phyloP scores from a whole-genome alignment of 2,888 invertebrate species.

The Troglohyphantes excavatus region DNA sequence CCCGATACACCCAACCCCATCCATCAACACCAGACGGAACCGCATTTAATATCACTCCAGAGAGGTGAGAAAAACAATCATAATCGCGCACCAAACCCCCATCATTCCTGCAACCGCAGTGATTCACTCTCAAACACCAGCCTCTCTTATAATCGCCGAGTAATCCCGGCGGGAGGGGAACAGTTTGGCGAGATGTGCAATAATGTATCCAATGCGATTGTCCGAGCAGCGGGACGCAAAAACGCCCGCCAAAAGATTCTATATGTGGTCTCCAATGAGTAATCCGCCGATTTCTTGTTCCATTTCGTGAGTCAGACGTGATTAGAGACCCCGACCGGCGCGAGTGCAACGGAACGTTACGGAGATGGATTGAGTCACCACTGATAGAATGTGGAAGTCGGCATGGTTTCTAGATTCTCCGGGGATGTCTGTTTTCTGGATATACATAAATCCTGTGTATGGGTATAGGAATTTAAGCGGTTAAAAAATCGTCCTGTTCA shows the following conservation, averaged over 20 bases:
- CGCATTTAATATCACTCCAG: conserved; percentile 32
- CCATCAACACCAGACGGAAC: background rate
- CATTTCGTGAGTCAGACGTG: conserved; percentile 12
- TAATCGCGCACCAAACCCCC: conserved; percentile 16
- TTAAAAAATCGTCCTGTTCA: too few species aligned
- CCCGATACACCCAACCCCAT: background rate
- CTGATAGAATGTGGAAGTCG: background rate
- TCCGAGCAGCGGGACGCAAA: conserved; percentile 5
- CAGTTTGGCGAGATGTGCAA: conserved; percentile 30
- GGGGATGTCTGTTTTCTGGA: too few species aligned
- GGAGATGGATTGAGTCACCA: conserved; percentile 34
- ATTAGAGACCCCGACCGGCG: background rate
- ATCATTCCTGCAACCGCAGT: conserved; percentile 12
- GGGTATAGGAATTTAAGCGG: too few species aligned
- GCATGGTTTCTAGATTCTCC: background rate
- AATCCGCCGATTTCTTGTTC: background rate
- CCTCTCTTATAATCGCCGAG: conserved; percentile 23
- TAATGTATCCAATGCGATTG: conserved; percentile 37
- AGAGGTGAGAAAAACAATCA: conserved; percentile 21
- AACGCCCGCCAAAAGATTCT: conserved; percentile 17
- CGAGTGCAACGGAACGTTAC: conserved; percentile 14
- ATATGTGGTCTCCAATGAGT: conserved; percentile 15
- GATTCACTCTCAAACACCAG: conserved; percentile 25
- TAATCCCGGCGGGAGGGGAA: conserved; percentile 32
- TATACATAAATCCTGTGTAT: too few species aligned